Evolutionary conservation across 2,888 invertebrate genomes (phyloP).

Genomic region (Lacanobia wlatinum): DNA sequence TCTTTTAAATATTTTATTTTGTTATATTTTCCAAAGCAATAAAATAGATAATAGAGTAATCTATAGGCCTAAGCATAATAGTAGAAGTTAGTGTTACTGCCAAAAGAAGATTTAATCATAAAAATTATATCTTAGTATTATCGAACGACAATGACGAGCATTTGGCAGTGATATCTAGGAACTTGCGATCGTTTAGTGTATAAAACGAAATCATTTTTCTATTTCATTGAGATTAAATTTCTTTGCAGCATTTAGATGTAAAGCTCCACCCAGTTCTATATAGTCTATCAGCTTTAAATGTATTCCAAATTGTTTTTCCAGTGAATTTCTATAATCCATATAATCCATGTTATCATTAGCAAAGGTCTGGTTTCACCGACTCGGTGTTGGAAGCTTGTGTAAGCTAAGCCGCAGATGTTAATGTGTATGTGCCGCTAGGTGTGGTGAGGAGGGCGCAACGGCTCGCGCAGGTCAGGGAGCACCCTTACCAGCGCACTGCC

Average conservation of each 20-base stretch:
- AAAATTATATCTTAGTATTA: constrained; percentile 76
- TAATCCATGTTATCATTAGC: constrained; percentile 53
- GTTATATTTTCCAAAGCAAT: constrained; percentile 89
- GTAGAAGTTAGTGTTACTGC: constrained; percentile 85
- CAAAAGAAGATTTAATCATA: constrained; percentile 76
- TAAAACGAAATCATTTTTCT: constrained; percentile 67
- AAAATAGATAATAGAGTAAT: constrained; percentile 80
- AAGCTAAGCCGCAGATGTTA: constrained; percentile 83
- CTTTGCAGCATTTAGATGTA: constrained; percentile 85
- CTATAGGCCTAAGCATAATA: constrained; percentile 85
- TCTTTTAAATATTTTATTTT: constrained; percentile 81
- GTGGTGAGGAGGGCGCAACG: constrained; percentile 96
- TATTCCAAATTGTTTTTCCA: constrained; percentile 67
- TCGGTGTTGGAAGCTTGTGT: constrained; percentile 74
- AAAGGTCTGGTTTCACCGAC: constrained; percentile 67
- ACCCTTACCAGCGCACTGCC: constrained; percentile 98
- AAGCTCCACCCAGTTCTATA: constrained; percentile 63
- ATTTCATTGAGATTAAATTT: constrained; percentile 81
- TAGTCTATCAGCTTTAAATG: constrained; percentile 68
- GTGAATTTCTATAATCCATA: constrained; percentile 55
- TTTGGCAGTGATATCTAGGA: constrained; percentile 83
- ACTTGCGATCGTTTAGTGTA: constrained; percentile 74
- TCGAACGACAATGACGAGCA: constrained; percentile 73
- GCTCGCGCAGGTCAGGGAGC: constrained; percentile 97
- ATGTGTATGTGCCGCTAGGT: constrained; percentile 92